Evolutionary conservation across 2,888 invertebrate genomes (phyloP), one percentile per base, ranked within the genome.

Genomic region (Apamea crenata): DNA sequence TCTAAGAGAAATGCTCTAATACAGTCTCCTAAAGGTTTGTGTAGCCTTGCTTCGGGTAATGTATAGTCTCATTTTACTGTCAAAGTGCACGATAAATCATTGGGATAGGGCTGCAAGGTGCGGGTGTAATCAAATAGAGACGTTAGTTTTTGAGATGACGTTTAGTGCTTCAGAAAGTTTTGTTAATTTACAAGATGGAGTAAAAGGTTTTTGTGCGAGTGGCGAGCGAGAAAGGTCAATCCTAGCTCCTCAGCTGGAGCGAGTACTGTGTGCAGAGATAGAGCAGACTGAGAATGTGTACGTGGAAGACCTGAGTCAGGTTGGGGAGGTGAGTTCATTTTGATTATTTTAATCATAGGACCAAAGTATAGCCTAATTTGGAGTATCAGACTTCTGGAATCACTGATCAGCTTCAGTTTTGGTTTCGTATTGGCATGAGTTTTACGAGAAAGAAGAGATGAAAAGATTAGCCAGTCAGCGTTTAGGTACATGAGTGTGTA

Each of bases 211-310:
- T 40, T 29, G 16, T 73, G 29, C 29, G 16, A 3, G 5, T 50
- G 50, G 29, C 1, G 16, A 21, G 21, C 21, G 32, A 25, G 59
- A n/a, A 14, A 32, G n/a, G n/a, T 36, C 36, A 14, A 47, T 8
- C 68, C 95, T 98, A 86, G 98, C 98, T 86, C 98, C 98, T 86
- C 98, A 98, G 92, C 97, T 98, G 93, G 98, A 98, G 95, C 97
- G 98, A 83, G 99, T 99, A n/a, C n/a, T n/a, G 44, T 98, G 99
- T 84, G 97, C 99, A 80, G 99, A 99, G 96, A 99, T 99, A 84
- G 47, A n/a, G n/a, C n/a, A n/a, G n/a, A n/a, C n/a, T n/a, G n/a
- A n/a, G n/a, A n/a, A n/a, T n/a, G n/a, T 98, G 74, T 99, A 99
- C 95, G 99, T 99, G 0, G 98, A 98, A 88, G 99, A 99, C 95